Evolutionary conservation across 2,797 vertebrate genomes (phyloP), one percentile per base, ranked within the genome.

Genomic region (Botia kubotai): DNA sequence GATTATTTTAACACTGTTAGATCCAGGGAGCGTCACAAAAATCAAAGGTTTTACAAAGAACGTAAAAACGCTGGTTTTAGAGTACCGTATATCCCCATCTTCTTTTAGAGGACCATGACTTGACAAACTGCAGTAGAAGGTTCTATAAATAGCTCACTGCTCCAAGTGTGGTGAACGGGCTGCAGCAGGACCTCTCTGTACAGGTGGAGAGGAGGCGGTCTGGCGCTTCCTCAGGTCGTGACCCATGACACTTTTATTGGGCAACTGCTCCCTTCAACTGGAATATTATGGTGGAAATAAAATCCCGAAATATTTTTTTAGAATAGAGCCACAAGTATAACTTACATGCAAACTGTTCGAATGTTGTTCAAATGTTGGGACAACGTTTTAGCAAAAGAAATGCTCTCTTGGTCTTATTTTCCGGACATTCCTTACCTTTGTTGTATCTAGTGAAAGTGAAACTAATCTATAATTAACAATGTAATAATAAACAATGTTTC

Each of bases 91-190:
- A 50, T 29, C 5, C n/a, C 48, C 43, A 55, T 66, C 26, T 66
- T 65, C 12, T 55, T 67, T 76, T 29, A 76, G n/a, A 53, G 74
- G 19, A 6, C 13, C 29, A 76, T 67, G 26, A 77, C 50, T 77
- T 66, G 63, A 39, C 60, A 62, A 65, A 69, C 50, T 58, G 65
- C 33, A 29, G 12, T 46, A 57, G 10, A 4, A 60, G 2, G 57
- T 33, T 6, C 2, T 57, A 66, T 55, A 65, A 79, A 72, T 55
- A 79, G 10, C 57, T 39, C n/a, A 17, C 11, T 60, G 19, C 36
- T 48, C 29, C 19, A 74, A 74, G 39, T 66, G 74, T 53, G 53
- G 6, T 48, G 16, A 60, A 50, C n/a, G 1, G 52, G 13, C 48
- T 72, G 11, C 13, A 65, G 58, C 33, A 72, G 19, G 29, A 19